Base-by-base conservation (phyloP, 2,113 vertebrate species). In the Mellivora capensis region DNA sequence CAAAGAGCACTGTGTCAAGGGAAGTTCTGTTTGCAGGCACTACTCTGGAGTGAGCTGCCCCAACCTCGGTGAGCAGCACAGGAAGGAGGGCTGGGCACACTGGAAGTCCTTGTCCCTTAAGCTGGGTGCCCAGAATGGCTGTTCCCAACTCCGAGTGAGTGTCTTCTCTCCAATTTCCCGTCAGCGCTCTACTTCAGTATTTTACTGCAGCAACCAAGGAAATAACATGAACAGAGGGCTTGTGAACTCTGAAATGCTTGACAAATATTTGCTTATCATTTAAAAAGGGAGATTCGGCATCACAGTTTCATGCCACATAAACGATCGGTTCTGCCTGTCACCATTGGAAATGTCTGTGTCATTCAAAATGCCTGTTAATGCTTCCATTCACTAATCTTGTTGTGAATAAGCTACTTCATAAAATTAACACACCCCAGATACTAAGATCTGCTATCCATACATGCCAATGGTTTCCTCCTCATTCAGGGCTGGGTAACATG, bases 391-490 rank as follows among this genome's bases (percentile, higher is more conserved):
- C 44, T 39, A 3, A 59, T 54, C 10, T n/a, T 37, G 87, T 47
- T 39, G 83, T 61, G 64, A 42, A 10, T n/a, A 47, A 77, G 23
- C 67, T 34, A 77, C 27, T 71, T 17, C 6, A 11, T 23, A 18
- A 49, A 25, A 10, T 64, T 37, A 37, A 18, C 39, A 25, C 0
- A 0, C 54, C 20, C 29, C 17, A 15, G 85, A 84, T 42, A 49
- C 29, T 25, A 7, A 52, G 44, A 72, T n/a, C 23, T 42, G 59
- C 61, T 13, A 21, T 83, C 23, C 11, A 6, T 21, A n/a, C 54
- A 7, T 1, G 0, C 2, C 0, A 0, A 18, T 0, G 0, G 23
- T 21, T 37, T 88, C 57, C 79, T 87, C 11, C 62, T 57, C 18
- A 71, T 39, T 87, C 13, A 2, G 37, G 37, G 42, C 59, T 44